Evolutionary conservation across 2,797 vertebrate species (phyloP), one percentile per base, ranked within the genome.

Genomic region (Pipistrellus pipistrellus): DNA sequence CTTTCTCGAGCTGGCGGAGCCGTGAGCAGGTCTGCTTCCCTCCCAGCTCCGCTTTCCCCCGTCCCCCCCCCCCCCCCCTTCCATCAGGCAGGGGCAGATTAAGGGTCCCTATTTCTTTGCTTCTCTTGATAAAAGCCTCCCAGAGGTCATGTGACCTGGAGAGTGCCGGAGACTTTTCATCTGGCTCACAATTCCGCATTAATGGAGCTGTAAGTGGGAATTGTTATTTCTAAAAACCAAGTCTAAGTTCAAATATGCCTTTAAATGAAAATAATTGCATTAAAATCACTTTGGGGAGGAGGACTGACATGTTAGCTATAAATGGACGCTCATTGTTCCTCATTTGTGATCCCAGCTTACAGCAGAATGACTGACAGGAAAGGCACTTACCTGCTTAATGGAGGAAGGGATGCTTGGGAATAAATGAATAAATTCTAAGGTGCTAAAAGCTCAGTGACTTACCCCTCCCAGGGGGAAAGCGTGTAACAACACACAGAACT

Each of bases 231-330:
- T 30, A 27, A 23, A 35, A 93, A 80, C 59, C 30, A 55, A 75
- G 80, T 68, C 62, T 87, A 93, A 90, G 69, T 95, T 95, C 88
- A 83, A 78, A 92, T 55, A 76, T 75, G 41, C 51, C 46, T 86
- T 91, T 59, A 89, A 80, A 66, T 73, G 83, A 89, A 90, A 88
- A 91, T 91, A 85, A 95, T 85, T 64, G 21, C 46, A 92, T 81
- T 94, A 76, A 91, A 89, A 91, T 91, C 93, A 81, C 89, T 89
- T 94, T 20, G 64, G 81, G 68, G 80, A 83, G 62, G 64, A 88
- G 38, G 81, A 77, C 68, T 95, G 92, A 83, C 62, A 84, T 53
- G 84, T 75, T 75, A 91, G 87, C 84, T 91, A 38, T 87, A 91
- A 86, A 72, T 82, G 64, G 89, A 91, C 46, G 25, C 38, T 94